Evolutionary conservation across 92 coral and sea anemone species (phyloP).

Genomic region (Diadumene lineata): DNA sequence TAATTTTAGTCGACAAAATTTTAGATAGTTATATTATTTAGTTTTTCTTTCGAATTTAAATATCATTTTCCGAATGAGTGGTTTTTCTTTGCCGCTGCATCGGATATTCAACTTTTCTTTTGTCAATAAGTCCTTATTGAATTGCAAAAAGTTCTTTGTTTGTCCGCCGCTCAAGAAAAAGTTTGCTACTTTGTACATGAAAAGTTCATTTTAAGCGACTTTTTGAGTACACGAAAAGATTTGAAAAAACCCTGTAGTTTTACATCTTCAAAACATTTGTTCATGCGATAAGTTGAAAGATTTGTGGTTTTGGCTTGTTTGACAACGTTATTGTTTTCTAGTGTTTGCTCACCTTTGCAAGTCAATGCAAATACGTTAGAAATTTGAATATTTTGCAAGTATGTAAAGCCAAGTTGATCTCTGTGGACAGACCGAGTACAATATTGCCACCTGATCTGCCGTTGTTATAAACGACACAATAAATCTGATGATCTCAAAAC

Average conservation of each 20-base stretch:
- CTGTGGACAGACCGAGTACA: slow-evolving; percentile 1
- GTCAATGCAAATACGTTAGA: slow-evolving; percentile 17
- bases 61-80: neutral
- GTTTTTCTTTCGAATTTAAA: neutral
- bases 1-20: neutral
- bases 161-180: neutral
- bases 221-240: neutral
- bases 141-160: slow-evolving; percentile 4
- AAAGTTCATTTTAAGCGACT: neutral
- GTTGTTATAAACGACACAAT: slow-evolving; percentile 5
- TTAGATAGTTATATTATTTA: neutral
- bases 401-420: slow-evolving; percentile 4
- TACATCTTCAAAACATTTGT: too few relatives aligned
- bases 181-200: neutral
- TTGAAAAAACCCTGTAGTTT: neutral
- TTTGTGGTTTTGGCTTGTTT: too few relatives aligned
- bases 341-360: slow-evolving; percentile 23
- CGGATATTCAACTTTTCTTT: slow-evolving; percentile 3
- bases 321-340: neutral
- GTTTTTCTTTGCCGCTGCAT: slow-evolving; percentile 11
- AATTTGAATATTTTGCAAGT: slow-evolving; percentile 40
- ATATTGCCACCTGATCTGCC: slow-evolving; percentile 32
- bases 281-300: too few relatives aligned
- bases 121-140: slow-evolving; percentile 9
- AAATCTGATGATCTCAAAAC: slow-evolving; percentile 4